Evolutionary conservation across 2,888 invertebrate genomes (phyloP).

Genomic region (Thera britannica): DNA sequence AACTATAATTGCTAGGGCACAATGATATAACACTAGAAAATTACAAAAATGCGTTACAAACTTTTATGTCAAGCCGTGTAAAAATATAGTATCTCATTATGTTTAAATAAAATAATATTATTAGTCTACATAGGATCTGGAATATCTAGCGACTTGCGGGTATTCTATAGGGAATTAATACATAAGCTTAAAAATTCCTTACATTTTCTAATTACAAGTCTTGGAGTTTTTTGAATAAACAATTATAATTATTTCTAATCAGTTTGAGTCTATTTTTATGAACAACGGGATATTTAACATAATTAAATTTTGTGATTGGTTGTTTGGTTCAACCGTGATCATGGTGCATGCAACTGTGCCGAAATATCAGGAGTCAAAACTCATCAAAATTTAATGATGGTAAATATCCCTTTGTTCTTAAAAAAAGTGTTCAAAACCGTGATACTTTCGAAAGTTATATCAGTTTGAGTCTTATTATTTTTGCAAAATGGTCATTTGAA

Average conservation of each 20-base stretch:
- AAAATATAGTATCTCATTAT: background rate
- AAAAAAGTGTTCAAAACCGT: no score
- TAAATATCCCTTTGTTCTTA: no score
- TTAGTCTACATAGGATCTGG: background rate
- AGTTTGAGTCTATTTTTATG: background rate
- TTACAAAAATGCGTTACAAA: slow-evolving; percentile 22
- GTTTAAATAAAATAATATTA: background rate
- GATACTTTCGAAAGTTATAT: background rate
- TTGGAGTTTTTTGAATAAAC: background rate
- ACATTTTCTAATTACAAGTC: background rate
- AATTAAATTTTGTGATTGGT: no score
- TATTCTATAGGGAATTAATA: no score
- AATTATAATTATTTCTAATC: background rate
- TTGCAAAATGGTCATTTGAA: background rate
- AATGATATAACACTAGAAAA: slow-evolving; percentile 6
- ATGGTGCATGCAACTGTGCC: no score
- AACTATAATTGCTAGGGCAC: slow-evolving; percentile 1
- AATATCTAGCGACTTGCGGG: background rate
- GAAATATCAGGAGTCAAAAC: no score
- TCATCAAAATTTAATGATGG: no score
- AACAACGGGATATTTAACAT: no score
- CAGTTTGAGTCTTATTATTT: background rate
- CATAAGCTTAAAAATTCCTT: background rate
- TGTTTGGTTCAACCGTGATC: no score
- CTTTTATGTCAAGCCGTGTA: slow-evolving; percentile 1